These are phyloP conservation scores for Zalophus californianus DNA, from an alignment of 2,797 vertebrate species.

Conservation along the genomic window DNA sequence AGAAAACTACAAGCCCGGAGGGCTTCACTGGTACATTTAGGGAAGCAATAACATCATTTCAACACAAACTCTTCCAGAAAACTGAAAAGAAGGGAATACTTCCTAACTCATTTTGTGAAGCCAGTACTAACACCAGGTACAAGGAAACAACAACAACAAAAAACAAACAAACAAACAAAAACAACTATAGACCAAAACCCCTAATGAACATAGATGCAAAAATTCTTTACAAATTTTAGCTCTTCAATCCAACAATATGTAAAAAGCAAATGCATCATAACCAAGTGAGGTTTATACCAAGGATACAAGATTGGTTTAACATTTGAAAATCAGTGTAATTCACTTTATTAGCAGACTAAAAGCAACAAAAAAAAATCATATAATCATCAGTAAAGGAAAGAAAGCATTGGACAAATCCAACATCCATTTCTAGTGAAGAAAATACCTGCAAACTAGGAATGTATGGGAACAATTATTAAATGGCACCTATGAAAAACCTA, in stretches of 20 bases:
- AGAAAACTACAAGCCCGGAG: background rate
- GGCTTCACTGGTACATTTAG: background rate
- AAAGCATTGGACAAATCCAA: background rate
- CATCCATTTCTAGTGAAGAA: background rate
- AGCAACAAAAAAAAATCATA: background rate
- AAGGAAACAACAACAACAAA: background rate
- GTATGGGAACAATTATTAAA: background rate
- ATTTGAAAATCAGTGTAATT: conserved; percentile 49
- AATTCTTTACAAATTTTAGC: background rate
- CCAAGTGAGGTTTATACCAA: background rate
- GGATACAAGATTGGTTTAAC: background rate
- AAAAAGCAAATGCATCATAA: background rate
- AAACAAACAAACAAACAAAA: background rate
- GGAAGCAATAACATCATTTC: background rate
- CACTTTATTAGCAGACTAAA: background rate
- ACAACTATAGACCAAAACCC: background rate
- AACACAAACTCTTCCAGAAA: background rate
- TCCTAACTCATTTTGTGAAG: background rate
- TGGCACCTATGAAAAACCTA: background rate
- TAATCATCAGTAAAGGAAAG: background rate
- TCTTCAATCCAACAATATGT: background rate
- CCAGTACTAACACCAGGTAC: background rate
- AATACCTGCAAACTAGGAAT: background rate
- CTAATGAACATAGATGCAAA: background rate
- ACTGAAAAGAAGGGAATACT: background rate